Conservation (phyloP, 2,113 vertebrate species). For the Myotis davidii region DNA sequence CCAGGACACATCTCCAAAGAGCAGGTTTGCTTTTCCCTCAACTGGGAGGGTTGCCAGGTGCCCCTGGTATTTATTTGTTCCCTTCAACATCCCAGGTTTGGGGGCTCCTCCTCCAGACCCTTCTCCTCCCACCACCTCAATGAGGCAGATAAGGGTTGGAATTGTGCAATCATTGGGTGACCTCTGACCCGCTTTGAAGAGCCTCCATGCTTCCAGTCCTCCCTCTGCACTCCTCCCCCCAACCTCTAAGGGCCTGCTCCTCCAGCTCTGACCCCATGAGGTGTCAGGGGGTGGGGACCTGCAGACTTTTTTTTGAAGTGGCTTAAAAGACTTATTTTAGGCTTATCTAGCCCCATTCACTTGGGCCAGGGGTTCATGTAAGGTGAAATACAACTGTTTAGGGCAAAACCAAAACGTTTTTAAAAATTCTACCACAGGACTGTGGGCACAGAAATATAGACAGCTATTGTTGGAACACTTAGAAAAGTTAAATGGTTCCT, state of each 20-base stretch:
- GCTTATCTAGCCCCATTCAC: not conserved
- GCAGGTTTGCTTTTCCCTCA: not conserved
- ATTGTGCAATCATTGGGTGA: slow-evolving; percentile 75
- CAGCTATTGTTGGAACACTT: not conserved
- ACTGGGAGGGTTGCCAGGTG: slow-evolving; percentile 74
- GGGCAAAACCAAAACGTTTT: not conserved
- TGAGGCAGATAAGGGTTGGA: slow-evolving; percentile 81
- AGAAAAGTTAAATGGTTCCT: slow-evolving; percentile 18
- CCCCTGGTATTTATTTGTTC: slow-evolving; percentile 78
- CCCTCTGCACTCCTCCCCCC: not conserved
- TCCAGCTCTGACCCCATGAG: not conserved
- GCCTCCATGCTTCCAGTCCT: not conserved
- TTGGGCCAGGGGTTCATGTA: not conserved
- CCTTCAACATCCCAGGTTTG: slow-evolving; percentile 57
- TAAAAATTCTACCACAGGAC: not conserved
- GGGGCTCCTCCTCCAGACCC: slow-evolving; percentile 74
- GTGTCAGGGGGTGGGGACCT: not conserved
- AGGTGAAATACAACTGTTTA: slow-evolving; percentile 12
- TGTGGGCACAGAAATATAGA: not conserved
- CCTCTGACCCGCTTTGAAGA: slow-evolving; percentile 71
- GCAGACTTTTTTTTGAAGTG: not conserved
- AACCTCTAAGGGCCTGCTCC: not conserved
- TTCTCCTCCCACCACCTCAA: slow-evolving; percentile 61
- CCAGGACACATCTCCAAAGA: slow-evolving; percentile 39
- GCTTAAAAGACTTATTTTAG: not conserved